Evolutionary conservation across 2,797 vertebrate genomes (phyloP), one percentile per base, ranked within the genome.

Genomic region (Cheirogaleus major): DNA sequence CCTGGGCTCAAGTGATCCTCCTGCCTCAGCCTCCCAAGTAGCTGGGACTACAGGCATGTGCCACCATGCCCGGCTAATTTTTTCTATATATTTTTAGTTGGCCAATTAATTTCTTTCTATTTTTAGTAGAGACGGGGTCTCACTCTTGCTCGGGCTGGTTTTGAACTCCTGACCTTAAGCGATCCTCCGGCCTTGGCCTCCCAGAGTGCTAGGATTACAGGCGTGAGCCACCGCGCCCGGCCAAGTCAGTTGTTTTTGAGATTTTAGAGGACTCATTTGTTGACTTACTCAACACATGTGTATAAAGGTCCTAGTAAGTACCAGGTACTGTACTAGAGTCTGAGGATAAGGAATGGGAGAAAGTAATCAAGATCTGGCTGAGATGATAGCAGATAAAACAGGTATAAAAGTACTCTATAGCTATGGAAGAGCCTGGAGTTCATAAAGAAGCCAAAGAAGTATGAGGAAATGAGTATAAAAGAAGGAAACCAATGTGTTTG

Each of bases 251-350:
- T 75, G 1, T 50, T 75, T 48, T 65, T 23, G 72, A 89, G 69
- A 93, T 75, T 78, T 90, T 18, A 79, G 17, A 95, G 76, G 18
- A 89, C 30, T 92, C 43, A 78, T 65, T 63, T 45, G 82, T 73
- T 92, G 63, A 88, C 32, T 57, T 89, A 82, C 55, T 97, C 38
- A 93, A 89, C 48, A 96, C 92, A 45, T 30, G 52, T 32, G 17
- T 78, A 43, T 50, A 30, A n/a, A 83, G 57, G 48, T 78, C 15
- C 52, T 87, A 84, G 32, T 43, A 69, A 92, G 55, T 63, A 87
- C 6, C 18, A 61, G 48, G 32, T 13, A 57, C 30, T 57, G 5
- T 43, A 67, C 14, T 43, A 93, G n/a, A 2, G 25, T 50, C 32
- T 84, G 30, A 30, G n/a, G 65, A 76, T 30, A 41, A 73, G 25